A percentile compares a stretch with the other conserved stretches of the same genome.
Evolutionary conservation across 1,140 invertebrate species (phyloP).

Genomic region (Branchinecta lindahli): DNA sequence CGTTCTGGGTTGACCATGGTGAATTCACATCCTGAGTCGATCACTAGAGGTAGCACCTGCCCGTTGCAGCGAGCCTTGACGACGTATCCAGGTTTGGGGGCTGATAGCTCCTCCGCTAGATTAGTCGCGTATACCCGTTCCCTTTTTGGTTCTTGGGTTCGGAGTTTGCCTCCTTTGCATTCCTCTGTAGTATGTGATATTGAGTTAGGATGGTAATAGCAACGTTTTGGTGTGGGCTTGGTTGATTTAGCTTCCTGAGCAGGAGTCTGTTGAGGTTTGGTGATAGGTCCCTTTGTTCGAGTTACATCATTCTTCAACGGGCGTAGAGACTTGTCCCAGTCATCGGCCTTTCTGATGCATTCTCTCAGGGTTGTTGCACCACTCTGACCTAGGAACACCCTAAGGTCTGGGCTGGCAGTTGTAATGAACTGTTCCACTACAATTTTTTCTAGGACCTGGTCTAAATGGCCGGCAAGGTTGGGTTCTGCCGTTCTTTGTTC

Average conservation of each 20-base stretch:
- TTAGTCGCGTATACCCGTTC: neutral
- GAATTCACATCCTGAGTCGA: constrained; percentile 1
- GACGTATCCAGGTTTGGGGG: neutral
- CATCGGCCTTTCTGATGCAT: constrained; percentile 3
- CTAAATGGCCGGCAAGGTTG: too few relatives aligned
- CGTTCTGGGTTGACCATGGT: neutral
- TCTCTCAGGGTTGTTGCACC: constrained; percentile 6
- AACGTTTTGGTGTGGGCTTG: neutral
- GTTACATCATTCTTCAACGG: neutral
- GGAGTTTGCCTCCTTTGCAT: neutral
- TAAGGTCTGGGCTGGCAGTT: constrained; percentile 3
- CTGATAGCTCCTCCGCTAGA: neutral
- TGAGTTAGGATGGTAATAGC: constrained; percentile 4
- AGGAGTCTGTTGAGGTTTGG: constrained; percentile 10
- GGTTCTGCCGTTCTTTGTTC: too few relatives aligned
- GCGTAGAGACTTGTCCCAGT: constrained; percentile 5
- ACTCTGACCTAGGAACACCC: constrained; percentile 2
- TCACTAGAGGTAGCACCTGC: neutral
- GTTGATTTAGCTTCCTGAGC: constrained; percentile 8
- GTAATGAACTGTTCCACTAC: constrained; percentile 8
- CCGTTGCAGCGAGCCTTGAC: constrained; percentile 7
- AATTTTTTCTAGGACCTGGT: constrained; percentile 3
- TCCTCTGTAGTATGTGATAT: neutral
- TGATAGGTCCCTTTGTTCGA: constrained; percentile 2
- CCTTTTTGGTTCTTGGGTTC: constrained; percentile 6